Evolutionary conservation across 2,888 invertebrate species (phyloP), one percentile per base, ranked within the genome.

Genomic region (Ophion ellenae): DNA sequence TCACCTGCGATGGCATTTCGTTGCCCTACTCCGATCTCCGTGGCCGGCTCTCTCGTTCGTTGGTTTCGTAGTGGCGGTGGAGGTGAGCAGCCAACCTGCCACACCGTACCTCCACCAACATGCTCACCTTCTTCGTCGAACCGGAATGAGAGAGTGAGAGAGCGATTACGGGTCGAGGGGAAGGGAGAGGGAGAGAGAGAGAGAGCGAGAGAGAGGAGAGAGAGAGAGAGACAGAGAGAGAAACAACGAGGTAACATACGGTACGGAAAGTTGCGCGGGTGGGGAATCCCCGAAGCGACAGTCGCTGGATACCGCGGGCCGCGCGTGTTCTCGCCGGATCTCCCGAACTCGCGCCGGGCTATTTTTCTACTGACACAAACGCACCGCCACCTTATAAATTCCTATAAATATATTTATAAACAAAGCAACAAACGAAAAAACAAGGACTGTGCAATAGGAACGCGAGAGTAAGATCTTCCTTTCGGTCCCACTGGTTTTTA

Each of bases 1-100:
- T 91, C 92, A 92, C 92, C 92, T 92, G 92, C 89, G 88, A 75
- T 77, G 81, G 89, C 90, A 90, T 90, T 91, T 90, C 89, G 89
- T 90, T 90, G 89, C 91, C 92, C 91, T 91, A 91, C 91, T 92
- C 88, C 84, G 75, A 59, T 36, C 70, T 5, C 53, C 85, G 86
- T 87, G 87, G 89, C 87, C 90, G 88, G 88, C 81, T 86, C 87
- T 73, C 87, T 75, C 82, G 85, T 76, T 83, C 83, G 85, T 79
- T 85, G 81, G 71, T 82, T 82, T 67, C 69, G 76, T 61, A 71
- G 80, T 71, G 75, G 82, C 76, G 82, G 75, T 80, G 79, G 83
- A 57, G 71, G 67, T 67, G 77, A 75, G 47, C 81, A 81, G 83
- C 83, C 83, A 83, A 81, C 83, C 83, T 80, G 83, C 80, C 83